Conservation (phyloP, 2,888 invertebrate species). For the Tanaodytes sp. region DNA sequence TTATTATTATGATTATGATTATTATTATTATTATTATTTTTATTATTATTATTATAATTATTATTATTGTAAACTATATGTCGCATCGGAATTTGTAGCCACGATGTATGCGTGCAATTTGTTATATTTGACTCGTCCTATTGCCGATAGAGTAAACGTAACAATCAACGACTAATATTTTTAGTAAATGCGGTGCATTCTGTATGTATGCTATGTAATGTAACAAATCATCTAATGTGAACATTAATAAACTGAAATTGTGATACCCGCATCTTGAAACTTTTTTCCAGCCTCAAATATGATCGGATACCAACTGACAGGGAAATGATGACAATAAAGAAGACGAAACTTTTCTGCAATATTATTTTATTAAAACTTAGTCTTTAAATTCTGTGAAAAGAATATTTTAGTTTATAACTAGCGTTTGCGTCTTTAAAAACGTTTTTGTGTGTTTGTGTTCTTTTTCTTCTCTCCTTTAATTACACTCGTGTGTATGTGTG, state of each 20-base stretch:
- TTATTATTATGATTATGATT: no score
- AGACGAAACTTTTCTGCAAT: background rate
- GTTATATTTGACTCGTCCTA: conserved; percentile 47
- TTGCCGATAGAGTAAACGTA: conserved; percentile 41
- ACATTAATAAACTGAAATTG: conserved; percentile 58
- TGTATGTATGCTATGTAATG: conserved; percentile 53
- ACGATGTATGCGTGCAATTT: conserved; percentile 30
- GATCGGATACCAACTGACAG: background rate
- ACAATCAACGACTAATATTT: conserved; percentile 58
- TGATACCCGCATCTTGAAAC: conserved; percentile 40
- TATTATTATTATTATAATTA: no score
- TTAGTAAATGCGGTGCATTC: conserved; percentile 52
- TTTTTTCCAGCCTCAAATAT: background rate
- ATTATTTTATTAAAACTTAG: conserved; percentile 26
- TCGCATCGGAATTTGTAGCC: conserved; percentile 42
- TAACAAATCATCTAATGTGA: conserved; percentile 51
- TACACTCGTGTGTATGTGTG: conserved; percentile 17
- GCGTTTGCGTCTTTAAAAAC: conserved; percentile 7
- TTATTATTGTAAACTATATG: no score
- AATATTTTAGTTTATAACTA: conserved; percentile 23
- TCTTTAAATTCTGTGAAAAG: conserved; percentile 1
- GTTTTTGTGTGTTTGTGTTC: background rate
- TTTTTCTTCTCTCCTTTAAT: conserved; percentile 2
- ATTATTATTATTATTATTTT: no score
- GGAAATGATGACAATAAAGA: background rate